Base-by-base conservation (phyloP, 2,113 vertebrate genomes). In the Erythrocercus mccallii region DNA sequence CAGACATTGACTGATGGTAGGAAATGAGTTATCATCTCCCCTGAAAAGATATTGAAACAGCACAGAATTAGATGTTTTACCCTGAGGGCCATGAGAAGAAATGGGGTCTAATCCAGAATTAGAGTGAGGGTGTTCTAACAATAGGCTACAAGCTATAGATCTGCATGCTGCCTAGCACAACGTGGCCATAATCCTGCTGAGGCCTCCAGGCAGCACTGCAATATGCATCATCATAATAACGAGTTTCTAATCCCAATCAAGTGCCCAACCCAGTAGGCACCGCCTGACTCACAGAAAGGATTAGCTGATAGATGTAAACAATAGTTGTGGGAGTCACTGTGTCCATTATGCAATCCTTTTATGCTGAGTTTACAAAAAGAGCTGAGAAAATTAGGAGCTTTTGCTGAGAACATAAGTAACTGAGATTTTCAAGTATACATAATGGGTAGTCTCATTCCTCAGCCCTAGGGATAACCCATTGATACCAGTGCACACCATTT, bases 221-320 rank as follows among this genome's bases (percentile, higher is more conserved):
- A 31, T 48, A 69, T 89, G 70, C 86, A 94, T 79, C 87, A 92
- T 68, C 78, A 48, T 72, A 76, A 94, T 86, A 73, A 92, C 11
- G 54, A 88, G 66, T 44, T 89, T 69, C 87, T 96, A 95, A 95
- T 94, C 87, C 93, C 25, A 90, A 44, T 78, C 78, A 83, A 91
- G 90, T 70, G 79, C 94, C 93, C 93, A 97, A 73, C 94, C 95
- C 90, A 94, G 87, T 66, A 88, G 93, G 82, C 68, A 91, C 40
- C 0, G 18, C 90, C 85, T 91, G 83, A 81, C 40, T 96, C 85
- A 88, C 81, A 88, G 74, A 90, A 95, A 74, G 68, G 87, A 94
- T 95, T 96, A 96, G 81, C 56, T 73, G 81, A 71, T 64, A 92
- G 73, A 91, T 86, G 65, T 95, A 95, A 95, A 96, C 92, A 93